Base-by-base conservation (phyloP, 2,797 vertebrate genomes). In the Avahi laniger region DNA sequence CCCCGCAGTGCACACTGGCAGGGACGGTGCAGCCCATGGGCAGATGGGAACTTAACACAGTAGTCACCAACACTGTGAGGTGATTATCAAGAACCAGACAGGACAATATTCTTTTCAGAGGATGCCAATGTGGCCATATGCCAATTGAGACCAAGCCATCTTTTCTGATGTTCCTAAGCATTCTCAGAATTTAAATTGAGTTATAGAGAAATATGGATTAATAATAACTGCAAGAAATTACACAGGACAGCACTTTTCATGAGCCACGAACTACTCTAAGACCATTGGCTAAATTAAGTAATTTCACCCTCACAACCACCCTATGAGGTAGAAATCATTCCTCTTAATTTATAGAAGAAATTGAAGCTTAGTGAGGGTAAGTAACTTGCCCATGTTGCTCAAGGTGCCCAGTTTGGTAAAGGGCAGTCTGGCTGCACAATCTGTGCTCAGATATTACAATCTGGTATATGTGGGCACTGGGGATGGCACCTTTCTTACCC, bases 311-410 rank as follows among this genome's bases (percentile, higher is more conserved):
- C 54, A 63, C 5, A 43, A 72, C 20, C 65, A 38, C 30, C 30
- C 57, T 30, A 18, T 14, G 7, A 54, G 26, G 9, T 38, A 52
- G 2, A 13, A 54, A 43, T 18, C n/a, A 12, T 28, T 88, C 43
- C 88, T 72, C n/a, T 46, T 67, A 89, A 87, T 28, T 88, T 80
- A 59, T 2, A 89, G 46, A 65, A 83, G 75, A 91, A 94, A 91
- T 26, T 18, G 4, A 95, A 82, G n/a, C 18, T 52, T 50, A 79
- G 50, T 15, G 24, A 93, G 26, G 46, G 85, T 50, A 75, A 70
- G 24, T 20, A 57, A 50, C 65, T 72, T 65, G 26, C 24, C 46
- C 57, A 46, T 0, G 0, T 17, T 52, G 35, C 35, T 48, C 48
- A 69, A 54, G 20, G 78, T 35, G 7, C 35, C 69, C 33, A 24